Evolutionary conservation across 2,797 vertebrate species (phyloP), one percentile per base, ranked within the genome.

Genomic region (Florisuga fusca): DNA sequence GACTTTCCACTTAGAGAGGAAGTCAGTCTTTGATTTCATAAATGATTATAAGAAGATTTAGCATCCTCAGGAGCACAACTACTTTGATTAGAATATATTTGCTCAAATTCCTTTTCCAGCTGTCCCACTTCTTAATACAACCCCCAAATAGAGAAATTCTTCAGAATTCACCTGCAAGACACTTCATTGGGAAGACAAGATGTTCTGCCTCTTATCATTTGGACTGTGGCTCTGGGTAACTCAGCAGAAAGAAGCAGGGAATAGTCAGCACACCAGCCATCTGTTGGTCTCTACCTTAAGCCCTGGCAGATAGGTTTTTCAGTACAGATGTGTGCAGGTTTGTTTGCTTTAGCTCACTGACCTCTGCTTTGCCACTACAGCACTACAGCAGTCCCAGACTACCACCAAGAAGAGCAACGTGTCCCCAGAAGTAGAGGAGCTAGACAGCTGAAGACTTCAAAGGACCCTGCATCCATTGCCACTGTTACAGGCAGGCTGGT

Each of bases 11-110:
- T 88, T 79, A 58, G 73, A 97, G 75, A 96, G 96, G 92, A 97
- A 96, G 91, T 91, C 94, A 71, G 92, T 84, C 96, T 97, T 95
- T 96, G 93, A 97, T 96, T 96, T 94, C 93, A 83, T 93, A 94
- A 95, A 88, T 93, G 78, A 94, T 96, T 97, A 83, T 90, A 95
- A 97, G 84, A 96, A 88, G 94, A 96, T 96, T 96, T 97, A 96
- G 89, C 92, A 96, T 92, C 84, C 95, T 96, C 94, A 95, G 63
- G 83, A 96, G 87, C 51, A 89, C 85, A 89, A 81, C 83, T 92
- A 93, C 87, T 97, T 95, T 93, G 87, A 95, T 96, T 81, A 89
- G 73, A 93, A 59, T 61, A 27, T 67, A 87, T 95, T 91, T 94
- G 66, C 73, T 89, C 58, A 79, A n/a, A 96, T 94, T 84, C 38